These are phyloP conservation scores for Myripristis murdjan DNA, from an alignment of 2,797 vertebrate genomes.

Conservation along the genomic window DNA sequence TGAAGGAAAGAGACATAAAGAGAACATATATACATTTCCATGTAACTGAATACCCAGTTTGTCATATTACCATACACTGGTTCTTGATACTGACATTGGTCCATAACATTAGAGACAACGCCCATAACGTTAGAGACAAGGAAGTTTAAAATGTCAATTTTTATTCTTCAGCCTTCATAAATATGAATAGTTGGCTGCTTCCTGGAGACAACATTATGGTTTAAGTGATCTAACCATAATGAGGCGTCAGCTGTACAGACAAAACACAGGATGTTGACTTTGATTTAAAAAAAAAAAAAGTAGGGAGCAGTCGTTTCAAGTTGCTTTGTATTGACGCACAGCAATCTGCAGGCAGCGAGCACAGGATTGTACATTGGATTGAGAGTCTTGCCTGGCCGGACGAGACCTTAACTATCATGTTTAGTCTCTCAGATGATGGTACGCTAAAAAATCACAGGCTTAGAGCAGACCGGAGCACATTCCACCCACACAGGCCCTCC, in stretches of 20 bases:
- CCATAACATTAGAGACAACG: slow-evolving; percentile 68
- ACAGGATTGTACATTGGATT: slow-evolving; percentile 52
- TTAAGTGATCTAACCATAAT: slow-evolving; percentile 85
- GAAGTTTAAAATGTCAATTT: slow-evolving; percentile 82
- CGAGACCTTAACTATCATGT: not conserved
- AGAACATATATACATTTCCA: not conserved
- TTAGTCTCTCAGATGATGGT: slow-evolving; percentile 6
- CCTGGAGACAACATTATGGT: slow-evolving; percentile 79
- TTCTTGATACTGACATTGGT: slow-evolving; percentile 46
- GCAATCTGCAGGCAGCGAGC: slow-evolving; percentile 53
- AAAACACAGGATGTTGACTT: slow-evolving; percentile 81
- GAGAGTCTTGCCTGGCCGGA: slow-evolving; percentile 33
- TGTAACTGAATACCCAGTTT: slow-evolving; percentile 36
- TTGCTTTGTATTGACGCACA: slow-evolving; percentile 68
- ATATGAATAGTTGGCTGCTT: slow-evolving; percentile 70
- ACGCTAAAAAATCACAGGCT: slow-evolving; percentile 15
- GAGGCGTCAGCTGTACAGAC: slow-evolving; percentile 77
- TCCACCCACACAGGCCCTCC: not conserved
- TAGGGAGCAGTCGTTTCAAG: slow-evolving; percentile 64
- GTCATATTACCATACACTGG: slow-evolving; percentile 48
- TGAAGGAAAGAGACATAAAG: slow-evolving; percentile 5
- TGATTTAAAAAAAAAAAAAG: slow-evolving; percentile 70
- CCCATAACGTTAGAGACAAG: slow-evolving; percentile 68
- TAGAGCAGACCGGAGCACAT: slow-evolving; percentile 13
- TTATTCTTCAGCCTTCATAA: slow-evolving; percentile 75